These are phyloP conservation scores for Remorina albescens DNA, from an alignment of 2,797 vertebrate genomes.

Conservation along the genomic window DNA sequence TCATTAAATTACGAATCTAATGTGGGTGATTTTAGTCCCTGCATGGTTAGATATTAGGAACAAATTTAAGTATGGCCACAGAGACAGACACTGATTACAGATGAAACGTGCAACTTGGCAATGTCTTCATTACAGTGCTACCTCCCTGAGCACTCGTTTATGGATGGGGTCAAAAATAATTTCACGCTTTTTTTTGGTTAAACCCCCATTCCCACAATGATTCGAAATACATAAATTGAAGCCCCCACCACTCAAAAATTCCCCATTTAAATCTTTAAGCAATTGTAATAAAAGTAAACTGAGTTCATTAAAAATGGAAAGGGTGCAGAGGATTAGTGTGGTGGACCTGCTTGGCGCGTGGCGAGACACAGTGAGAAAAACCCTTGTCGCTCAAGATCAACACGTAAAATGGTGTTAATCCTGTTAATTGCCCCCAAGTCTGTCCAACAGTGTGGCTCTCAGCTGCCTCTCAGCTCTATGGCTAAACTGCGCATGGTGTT, in stretches of 20 bases:
- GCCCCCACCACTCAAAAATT: slow-evolving; percentile 32
- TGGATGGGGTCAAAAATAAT: slow-evolving; percentile 50
- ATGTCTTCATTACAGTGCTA: slow-evolving; percentile 37
- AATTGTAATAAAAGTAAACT: slow-evolving; percentile 61
- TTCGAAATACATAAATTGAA: slow-evolving; percentile 62
- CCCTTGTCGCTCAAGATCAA: slow-evolving; percentile 55
- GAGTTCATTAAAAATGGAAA: slow-evolving; percentile 75
- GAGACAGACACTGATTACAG: slow-evolving; percentile 2
- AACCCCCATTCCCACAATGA: slow-evolving; percentile 44
- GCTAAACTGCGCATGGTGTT: slow-evolving; percentile 57
- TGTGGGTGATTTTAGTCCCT: background rate
- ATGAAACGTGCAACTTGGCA: background rate
- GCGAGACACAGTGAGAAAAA: slow-evolving; percentile 46
- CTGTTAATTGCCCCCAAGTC: slow-evolving; percentile 68
- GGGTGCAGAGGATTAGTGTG: slow-evolving; percentile 60
- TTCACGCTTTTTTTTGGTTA: slow-evolving; percentile 49
- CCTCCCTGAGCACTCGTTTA: slow-evolving; percentile 20
- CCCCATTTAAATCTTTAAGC: slow-evolving; percentile 50
- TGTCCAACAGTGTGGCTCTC: slow-evolving; percentile 56
- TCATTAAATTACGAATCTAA: slow-evolving; percentile 12
- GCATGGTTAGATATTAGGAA: slow-evolving; percentile 11
- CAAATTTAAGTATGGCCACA: background rate
- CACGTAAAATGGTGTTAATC: slow-evolving; percentile 65
- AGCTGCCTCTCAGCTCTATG: slow-evolving; percentile 40
- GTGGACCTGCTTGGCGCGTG: slow-evolving; percentile 40